Base-by-base conservation (phyloP, 2,113 vertebrate species). In the Trematocara variabile region DNA sequence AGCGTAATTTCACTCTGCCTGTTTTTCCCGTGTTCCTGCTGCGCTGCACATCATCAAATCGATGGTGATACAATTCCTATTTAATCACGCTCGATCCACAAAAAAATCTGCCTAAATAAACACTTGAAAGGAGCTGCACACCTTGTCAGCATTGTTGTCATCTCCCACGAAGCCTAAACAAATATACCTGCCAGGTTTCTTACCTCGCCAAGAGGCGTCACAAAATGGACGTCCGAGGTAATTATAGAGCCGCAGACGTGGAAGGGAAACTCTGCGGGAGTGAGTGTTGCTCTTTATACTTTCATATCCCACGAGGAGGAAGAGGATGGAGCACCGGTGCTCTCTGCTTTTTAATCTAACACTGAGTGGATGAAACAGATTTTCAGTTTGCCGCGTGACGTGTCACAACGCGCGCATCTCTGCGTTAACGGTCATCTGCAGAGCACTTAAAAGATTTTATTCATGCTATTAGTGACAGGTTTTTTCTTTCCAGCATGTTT, bases 151-250 rank as follows among this genome's bases (percentile, higher is more conserved):
- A 86, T 89, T 94, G 90, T 92, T 94, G 89, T 93, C 91, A 90
- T 88, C 89, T 89, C 84, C 85, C 86, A 87, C 87, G 78, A 93
- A 88, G 81, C 89, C 87, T 84, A 91, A 93, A 92, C 87, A 94
- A 94, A 90, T 89, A 89, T 83, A 89, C 83, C 86, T 91, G 78
- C 80, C 83, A 85, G 89, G 70, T 82, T 80, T 82, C 80, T 87
- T 90, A 82, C 89, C 82, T 87, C 28, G 30, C n/a, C 1, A 60
- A 68, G 48, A 77, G 53, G 44, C 33, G 84, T 80, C 91, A 81
- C 81, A 94, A 93, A 94, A 93, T 93, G 87, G 79, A 92, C 79
- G 87, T 92, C 85, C 18, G 86, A 83, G 82, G 83, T 93, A 93
- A 95, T 96, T 93, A 94, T 88, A 85, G 87, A 86, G 82, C 79